Percentiles rank a stretch among this genome's conserved stretches.
Evolutionary conservation across 2,797 vertebrate species (phyloP).

Genomic region (Smutsia gigantea): DNA sequence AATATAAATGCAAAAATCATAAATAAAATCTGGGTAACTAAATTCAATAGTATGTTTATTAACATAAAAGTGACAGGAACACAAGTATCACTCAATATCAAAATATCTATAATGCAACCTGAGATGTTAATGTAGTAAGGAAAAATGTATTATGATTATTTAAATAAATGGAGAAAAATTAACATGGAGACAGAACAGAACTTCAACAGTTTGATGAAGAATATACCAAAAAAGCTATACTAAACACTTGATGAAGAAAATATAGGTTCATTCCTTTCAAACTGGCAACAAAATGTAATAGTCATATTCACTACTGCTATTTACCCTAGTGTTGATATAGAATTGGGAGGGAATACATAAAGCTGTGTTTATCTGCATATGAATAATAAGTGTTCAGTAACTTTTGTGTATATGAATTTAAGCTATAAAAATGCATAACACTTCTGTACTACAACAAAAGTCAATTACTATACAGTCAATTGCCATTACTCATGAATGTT

Average conservation of each 20-base stretch:
- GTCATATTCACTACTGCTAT: background rate
- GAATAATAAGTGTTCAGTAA: background rate
- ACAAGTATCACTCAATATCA: background rate
- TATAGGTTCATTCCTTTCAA: background rate
- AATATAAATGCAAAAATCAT: background rate
- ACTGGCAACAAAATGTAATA: background rate
- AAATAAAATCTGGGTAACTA: background rate
- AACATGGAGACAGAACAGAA: background rate
- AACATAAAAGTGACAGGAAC: background rate
- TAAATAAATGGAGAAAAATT: background rate
- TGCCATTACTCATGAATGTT: background rate
- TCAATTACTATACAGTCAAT: rapidly evolving
- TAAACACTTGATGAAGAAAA: background rate
- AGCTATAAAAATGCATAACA: background rate
- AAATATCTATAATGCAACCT: background rate
- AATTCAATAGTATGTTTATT: background rate
- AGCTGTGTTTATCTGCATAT: background rate
- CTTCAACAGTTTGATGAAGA: background rate
- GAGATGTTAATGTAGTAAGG: background rate
- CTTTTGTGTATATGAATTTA: background rate
- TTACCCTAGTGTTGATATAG: background rate
- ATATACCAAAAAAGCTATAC: background rate
- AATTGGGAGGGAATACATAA: background rate
- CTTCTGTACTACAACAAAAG: background rate
- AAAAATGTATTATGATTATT: background rate